phyloP scores from a whole-genome alignment of 2,888 invertebrate species.

The Drosophila setosimentum region DNA sequence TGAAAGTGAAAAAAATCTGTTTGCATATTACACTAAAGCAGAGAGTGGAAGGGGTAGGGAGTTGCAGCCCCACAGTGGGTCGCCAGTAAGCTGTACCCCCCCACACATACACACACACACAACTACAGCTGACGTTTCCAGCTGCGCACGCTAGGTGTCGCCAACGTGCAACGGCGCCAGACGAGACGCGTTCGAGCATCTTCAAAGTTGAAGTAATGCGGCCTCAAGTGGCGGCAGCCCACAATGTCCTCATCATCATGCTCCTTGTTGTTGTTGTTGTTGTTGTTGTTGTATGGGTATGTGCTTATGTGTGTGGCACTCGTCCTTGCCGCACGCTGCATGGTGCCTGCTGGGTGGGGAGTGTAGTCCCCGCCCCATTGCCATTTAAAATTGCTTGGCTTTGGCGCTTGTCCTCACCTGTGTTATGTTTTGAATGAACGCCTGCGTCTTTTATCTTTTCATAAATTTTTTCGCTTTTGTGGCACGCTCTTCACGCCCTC shows the following conservation, averaged over 20 bases:
- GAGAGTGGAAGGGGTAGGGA: constrained; percentile 4
- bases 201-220: constrained; percentile 81
- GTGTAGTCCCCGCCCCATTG: constrained; percentile 44
- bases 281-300: neutral
- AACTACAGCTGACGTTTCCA: constrained; percentile 56
- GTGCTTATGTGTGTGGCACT: constrained; percentile 19
- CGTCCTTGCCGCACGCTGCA: constrained; percentile 46
- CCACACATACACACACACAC: constrained; percentile 4
- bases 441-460: constrained; percentile 79
- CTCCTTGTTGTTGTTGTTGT: constrained; percentile 7
- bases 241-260: constrained; percentile 15
- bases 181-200: constrained; percentile 73
- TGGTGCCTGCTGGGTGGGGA: constrained; percentile 12
- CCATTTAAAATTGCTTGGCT: constrained; percentile 77
- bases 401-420: constrained; percentile 77
- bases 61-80: constrained; percentile 29
- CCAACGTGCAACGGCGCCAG: constrained; percentile 51
- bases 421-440: constrained; percentile 79
- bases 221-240: constrained; percentile 75
- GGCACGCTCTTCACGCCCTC: constrained; percentile 9
- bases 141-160: constrained; percentile 81
- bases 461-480: constrained; percentile 67
- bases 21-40: constrained; percentile 66
- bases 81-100: constrained; percentile 5
- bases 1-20: constrained; percentile 78